A percentile compares a stretch with the other conserved stretches of the same genome.
These are phyloP conservation scores for Eupithecia subfuscata DNA, from an alignment of 2,888 invertebrate species.

Conservation along the genomic window DNA sequence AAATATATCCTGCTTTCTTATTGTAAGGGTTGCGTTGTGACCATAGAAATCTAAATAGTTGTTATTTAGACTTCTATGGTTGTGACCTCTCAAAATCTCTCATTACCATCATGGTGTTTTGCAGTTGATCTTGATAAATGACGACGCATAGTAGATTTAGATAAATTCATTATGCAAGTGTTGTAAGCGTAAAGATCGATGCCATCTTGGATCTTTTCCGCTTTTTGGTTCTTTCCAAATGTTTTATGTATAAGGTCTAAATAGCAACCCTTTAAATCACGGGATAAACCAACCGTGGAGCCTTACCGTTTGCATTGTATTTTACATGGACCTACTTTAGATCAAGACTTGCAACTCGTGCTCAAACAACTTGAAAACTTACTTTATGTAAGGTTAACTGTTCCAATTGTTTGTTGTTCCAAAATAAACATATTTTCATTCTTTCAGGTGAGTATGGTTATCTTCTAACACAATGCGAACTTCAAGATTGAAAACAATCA, in stretches of 20 bases:
- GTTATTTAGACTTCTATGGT: too few species aligned
- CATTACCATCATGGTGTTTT: not conserved
- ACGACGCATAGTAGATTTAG: not conserved
- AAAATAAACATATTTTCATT: not conserved
- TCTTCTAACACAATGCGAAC: not conserved
- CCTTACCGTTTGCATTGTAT: slow-evolving; percentile 31
- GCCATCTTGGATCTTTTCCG: slow-evolving; percentile 28
- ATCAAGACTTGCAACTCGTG: not conserved
- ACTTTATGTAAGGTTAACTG: not conserved
- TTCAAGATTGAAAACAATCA: not conserved
- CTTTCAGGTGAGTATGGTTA: not conserved
- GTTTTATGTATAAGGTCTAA: slow-evolving; percentile 36
- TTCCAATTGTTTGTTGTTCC: not conserved
- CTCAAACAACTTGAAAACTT: not conserved
- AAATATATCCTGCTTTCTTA: not conserved
- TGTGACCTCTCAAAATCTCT: not conserved
- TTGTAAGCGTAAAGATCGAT: slow-evolving; percentile 11
- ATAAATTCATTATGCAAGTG: slow-evolving; percentile 4
- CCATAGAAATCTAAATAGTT: too few species aligned
- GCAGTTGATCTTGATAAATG: not conserved
- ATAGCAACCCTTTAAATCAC: slow-evolving; percentile 39
- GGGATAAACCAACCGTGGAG: slow-evolving; percentile 23
- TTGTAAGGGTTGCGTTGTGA: not conserved
- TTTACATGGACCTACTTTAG: slow-evolving; percentile 27
- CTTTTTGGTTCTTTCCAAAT: slow-evolving; percentile 27